Base-by-base conservation (phyloP, 2,113 vertebrate species). In the Speoplatyrhinus poulsoni region DNA sequence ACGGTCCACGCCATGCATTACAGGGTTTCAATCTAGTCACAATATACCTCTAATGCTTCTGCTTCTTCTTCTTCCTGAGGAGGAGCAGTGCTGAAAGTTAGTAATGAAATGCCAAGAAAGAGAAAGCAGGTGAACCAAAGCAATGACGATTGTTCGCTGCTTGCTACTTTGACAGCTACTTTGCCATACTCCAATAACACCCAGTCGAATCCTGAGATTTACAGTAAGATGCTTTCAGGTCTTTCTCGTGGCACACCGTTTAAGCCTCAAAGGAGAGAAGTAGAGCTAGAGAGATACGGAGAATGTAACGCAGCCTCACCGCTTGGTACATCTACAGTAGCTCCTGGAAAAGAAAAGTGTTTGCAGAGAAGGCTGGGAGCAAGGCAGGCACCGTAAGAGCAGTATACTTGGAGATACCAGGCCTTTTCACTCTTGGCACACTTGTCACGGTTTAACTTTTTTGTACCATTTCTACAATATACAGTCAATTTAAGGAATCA, bases 41-140 rank as follows among this genome's bases (percentile, higher is more conserved):
- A 76, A 60, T 73, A 68, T 93, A 93, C 92, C 92, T 92, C 92
- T 81, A 88, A 67, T 53, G 47, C 78, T 56, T 88, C 89, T 26
- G 70, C 84, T 62, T 92, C 91, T 70, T 92, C 91, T 83, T 92
- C 92, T 46, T 93, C 90, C 87, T 89, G 73, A 50, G 11, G 57
- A 67, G 69, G 36, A 82, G 69, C 36, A 6, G 41, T 50, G 46
- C 79, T 77, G 64, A 46, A 41, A 41, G 36, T 41, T 41, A 41
- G 26, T 13, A 33, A 65, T 70, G 17, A 36, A 60, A 60, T 60
- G 61, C 46, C 32, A 53, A n/a, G 46, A 69, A 69, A 12, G 15
- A 3, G 7, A 62, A 62, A 41, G 36, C 16, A 62, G 26, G 17
- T 26, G 19, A 46, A 67, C 41, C 2, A 12, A 46, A 53, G 3